These are phyloP conservation scores for Natrix natrix DNA, from an alignment of 2,797 vertebrate genomes.

Conservation along the genomic window DNA sequence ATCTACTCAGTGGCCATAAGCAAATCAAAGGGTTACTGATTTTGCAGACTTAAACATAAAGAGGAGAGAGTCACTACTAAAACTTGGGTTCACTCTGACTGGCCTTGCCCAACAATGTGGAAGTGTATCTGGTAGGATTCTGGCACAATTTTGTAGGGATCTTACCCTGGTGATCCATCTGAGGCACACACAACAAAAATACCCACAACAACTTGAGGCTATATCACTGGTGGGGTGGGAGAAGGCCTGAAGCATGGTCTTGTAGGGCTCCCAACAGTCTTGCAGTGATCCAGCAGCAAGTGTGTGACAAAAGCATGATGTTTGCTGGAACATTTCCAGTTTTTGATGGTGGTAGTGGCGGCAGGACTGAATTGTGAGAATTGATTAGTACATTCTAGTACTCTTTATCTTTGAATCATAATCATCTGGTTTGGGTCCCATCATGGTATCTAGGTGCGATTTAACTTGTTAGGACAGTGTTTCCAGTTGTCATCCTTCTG, in stretches of 20 bases:
- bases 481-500: background rate
- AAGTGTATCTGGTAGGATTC: background rate
- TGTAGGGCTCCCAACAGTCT: background rate
- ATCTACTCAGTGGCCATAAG: background rate
- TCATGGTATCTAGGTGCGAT: slow-evolving; percentile 1
- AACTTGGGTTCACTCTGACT: background rate
- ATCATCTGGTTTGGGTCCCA: background rate
- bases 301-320: background rate
- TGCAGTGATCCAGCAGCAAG: background rate
- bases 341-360: background rate
- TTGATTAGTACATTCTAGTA: background rate
- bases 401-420: background rate
- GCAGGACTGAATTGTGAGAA: background rate
- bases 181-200: background rate
- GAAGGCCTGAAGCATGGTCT: background rate
- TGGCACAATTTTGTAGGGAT: background rate
- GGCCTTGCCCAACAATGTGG: background rate
- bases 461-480: background rate
- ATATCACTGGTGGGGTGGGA: background rate
- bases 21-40: background rate
- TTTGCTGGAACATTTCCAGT: background rate
- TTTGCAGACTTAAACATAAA: background rate
- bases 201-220: background rate
- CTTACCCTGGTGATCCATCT: background rate
- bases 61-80: background rate